These are phyloP conservation scores for Lerema accius DNA, from an alignment of 1,140 invertebrate species.

Conservation along the genomic window DNA sequence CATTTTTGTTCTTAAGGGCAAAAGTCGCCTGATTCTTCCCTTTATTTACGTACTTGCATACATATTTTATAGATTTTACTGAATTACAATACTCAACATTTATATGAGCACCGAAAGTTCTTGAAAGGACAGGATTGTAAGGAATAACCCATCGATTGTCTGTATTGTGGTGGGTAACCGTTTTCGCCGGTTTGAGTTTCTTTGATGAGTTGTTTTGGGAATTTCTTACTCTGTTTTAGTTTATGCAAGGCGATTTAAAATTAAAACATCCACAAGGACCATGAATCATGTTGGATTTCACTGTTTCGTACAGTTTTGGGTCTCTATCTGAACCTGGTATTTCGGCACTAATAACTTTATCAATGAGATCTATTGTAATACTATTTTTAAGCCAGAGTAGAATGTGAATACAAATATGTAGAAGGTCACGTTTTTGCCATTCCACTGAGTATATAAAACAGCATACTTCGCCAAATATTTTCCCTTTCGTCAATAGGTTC, in stretches of 20 bases:
- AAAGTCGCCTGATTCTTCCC: background rate
- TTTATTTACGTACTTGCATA: conserved; percentile 4
- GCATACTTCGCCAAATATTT: conserved; percentile 6
- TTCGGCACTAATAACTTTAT: conserved; percentile 80
- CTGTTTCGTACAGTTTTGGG: conserved; percentile 56
- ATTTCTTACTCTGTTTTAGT: conserved; percentile 31
- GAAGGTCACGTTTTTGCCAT: conserved; percentile 19
- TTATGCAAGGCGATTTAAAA: conserved; percentile 39
- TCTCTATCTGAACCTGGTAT: conserved; percentile 74
- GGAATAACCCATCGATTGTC: conserved; percentile 15
- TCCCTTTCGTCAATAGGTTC: no score
- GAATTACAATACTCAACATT: conserved; percentile 4
- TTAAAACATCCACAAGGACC: conserved; percentile 71
- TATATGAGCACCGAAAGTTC: conserved; percentile 1
- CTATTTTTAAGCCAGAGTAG: conserved; percentile 49
- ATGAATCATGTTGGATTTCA: conserved; percentile 78
- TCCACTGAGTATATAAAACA: conserved; percentile 17
- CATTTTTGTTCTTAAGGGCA: conserved; percentile 20
- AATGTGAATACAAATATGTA: conserved; percentile 29
- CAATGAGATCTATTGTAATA: conserved; percentile 57
- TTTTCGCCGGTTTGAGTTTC: conserved; percentile 37
- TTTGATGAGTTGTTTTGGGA: conserved; percentile 22
- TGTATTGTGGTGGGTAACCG: conserved; percentile 32
- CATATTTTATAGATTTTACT: conserved; percentile 7
- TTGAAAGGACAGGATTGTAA: background rate